Evolutionary conservation across 2,113 vertebrate genomes (phyloP).

Genomic region (Cephalopholis sonnerati): DNA sequence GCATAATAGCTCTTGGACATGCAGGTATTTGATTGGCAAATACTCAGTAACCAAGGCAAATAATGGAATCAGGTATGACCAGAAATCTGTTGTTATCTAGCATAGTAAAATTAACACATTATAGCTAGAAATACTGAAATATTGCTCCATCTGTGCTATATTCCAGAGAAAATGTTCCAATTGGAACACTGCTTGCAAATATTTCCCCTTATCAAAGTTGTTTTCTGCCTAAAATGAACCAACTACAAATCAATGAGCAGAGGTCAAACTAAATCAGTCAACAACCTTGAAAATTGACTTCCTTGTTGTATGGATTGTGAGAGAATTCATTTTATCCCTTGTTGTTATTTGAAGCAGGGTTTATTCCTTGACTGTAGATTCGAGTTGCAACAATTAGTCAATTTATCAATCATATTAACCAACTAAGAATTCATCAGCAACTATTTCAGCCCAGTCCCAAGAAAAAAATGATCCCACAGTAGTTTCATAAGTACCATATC

Average conservation of each 20-base stretch:
- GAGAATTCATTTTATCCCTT: background rate
- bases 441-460: background rate
- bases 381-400: background rate
- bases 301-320: background rate
- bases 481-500: no score
- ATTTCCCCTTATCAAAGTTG: background rate
- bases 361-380: background rate
- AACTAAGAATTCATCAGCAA: no score
- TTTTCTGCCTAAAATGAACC: background rate
- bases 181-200: background rate
- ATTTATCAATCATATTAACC: background rate
- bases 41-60: background rate
- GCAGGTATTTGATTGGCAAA: background rate
- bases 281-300: background rate
- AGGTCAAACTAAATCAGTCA: slow-evolving; percentile 5
- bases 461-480: background rate
- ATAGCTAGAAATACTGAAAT: background rate
- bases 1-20: background rate
- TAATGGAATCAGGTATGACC: background rate
- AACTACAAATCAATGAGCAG: slow-evolving; percentile 16
- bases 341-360: no score
- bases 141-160: background rate
- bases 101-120: background rate
- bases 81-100: background rate
- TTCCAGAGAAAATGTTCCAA: slow-evolving; percentile 1